phyloP scores from a whole-genome alignment of 1,140 invertebrate genomes.

The Papilio polyxenes region DNA sequence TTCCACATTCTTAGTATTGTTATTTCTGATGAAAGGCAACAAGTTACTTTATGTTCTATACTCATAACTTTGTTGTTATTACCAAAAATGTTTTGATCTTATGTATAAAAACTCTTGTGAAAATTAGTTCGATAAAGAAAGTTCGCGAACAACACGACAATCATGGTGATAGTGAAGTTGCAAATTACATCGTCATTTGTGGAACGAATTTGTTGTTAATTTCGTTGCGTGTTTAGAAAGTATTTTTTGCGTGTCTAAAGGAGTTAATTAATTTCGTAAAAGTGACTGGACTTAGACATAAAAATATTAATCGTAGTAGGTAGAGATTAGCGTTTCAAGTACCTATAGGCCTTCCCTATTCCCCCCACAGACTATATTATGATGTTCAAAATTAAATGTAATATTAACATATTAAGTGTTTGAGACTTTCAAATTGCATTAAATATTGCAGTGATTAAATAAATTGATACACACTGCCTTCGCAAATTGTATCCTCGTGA shows the following conservation, averaged over 20 bases:
- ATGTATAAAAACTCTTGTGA: not conserved
- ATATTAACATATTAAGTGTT: not conserved
- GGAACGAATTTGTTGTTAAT: constrained; percentile 25
- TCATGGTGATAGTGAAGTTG: not conserved
- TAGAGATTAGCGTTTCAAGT: not conserved
- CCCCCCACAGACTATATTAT: not conserved
- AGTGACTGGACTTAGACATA: not conserved
- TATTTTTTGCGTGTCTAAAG: not conserved
- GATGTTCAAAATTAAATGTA: not conserved
- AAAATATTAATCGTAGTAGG: not conserved
- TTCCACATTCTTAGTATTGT: not conserved
- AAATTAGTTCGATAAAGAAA: constrained; percentile 13
- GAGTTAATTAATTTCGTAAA: constrained; percentile 4
- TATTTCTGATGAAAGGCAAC: not conserved
- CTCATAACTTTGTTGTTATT: not conserved
- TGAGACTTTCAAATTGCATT: constrained; percentile 2
- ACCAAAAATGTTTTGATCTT: not conserved
- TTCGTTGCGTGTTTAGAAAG: constrained; percentile 18
- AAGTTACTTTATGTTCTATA: not conserved
- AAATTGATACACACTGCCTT: not conserved
- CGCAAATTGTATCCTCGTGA: constrained; percentile 28
- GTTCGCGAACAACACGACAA: constrained; percentile 6
- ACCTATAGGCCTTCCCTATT: not conserved
- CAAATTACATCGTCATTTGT: not conserved
- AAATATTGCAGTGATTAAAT: constrained; percentile 11